These are phyloP conservation scores for Pyrgilauda ruficollis DNA, from an alignment of 2,113 vertebrate species.

Conservation along the genomic window DNA sequence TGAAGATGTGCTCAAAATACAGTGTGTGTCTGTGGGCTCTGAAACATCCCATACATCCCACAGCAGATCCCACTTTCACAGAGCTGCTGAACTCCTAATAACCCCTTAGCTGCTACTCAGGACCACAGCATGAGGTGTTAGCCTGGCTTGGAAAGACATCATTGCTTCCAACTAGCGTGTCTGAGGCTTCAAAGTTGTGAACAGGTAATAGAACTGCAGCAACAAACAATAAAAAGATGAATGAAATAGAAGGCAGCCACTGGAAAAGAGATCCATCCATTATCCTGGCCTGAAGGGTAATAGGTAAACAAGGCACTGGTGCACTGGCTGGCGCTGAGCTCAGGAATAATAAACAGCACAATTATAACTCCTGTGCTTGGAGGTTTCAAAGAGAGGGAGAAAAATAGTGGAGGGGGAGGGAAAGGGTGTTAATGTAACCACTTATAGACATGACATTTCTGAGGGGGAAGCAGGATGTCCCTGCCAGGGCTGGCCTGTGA, in stretches of 20 bases:
- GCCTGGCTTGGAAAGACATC: constrained; percentile 63
- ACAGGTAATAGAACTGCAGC: constrained; percentile 72
- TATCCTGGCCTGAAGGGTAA: constrained; percentile 68
- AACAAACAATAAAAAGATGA: constrained; percentile 70
- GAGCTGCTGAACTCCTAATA: background rate
- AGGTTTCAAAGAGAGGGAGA: constrained; percentile 8
- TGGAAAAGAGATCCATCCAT: constrained; percentile 63
- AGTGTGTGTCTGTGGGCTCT: background rate
- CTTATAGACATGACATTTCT: background rate
- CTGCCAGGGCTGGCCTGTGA: background rate
- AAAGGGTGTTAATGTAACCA: constrained; percentile 59
- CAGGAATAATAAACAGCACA: constrained; percentile 68
- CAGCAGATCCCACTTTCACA: background rate
- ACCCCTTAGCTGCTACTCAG: background rate
- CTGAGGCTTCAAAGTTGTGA: constrained; percentile 44
- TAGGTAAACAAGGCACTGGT: constrained; percentile 68
- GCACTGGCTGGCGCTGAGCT: background rate
- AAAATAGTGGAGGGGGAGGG: background rate
- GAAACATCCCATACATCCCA: background rate
- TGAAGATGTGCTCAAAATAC: background rate
- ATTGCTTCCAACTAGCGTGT: constrained; percentile 37
- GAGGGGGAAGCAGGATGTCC: background rate
- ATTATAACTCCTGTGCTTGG: constrained; percentile 62
- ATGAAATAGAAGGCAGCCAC: constrained; percentile 60
- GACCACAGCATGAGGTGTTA: constrained; percentile 19